A percentile compares a stretch with the other conserved stretches of the same genome.
phyloP scores from a whole-genome alignment of 1,140 invertebrate species.

The Bombus vancouverensis region DNA sequence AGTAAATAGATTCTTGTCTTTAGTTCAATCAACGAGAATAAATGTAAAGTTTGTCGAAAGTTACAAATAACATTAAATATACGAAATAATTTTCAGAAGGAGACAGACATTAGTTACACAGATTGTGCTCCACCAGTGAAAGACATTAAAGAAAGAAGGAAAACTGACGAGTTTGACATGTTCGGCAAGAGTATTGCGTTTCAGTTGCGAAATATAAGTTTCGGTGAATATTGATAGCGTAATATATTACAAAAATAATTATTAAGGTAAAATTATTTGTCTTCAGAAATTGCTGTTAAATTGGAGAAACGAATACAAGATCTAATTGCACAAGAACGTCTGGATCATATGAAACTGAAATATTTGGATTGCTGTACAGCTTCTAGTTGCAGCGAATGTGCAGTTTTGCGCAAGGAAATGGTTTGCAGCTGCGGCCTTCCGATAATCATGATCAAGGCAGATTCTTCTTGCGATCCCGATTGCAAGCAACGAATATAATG shows the following conservation, averaged over 20 bases:
- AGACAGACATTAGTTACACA: not conserved
- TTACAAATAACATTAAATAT: not conserved
- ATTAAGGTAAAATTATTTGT: not conserved
- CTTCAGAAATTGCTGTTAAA: slow-evolving; percentile 50
- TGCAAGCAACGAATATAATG: slow-evolving; percentile 11
- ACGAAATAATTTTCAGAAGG: slow-evolving; percentile 47
- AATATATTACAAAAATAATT: not conserved
- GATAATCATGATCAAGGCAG: slow-evolving; percentile 38
- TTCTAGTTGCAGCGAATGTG: slow-evolving; percentile 49
- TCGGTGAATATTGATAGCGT: slow-evolving; percentile 39
- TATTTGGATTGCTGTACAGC: slow-evolving; percentile 19
- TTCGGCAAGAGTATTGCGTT: slow-evolving; percentile 58
- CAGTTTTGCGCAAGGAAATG: slow-evolving; percentile 31
- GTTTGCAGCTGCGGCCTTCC: slow-evolving; percentile 51
- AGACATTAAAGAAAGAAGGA: slow-evolving; percentile 6
- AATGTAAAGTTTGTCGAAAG: not conserved
- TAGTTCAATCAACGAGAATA: not conserved
- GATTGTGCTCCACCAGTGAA: not conserved
- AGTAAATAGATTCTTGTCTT: slow-evolving; percentile 5
- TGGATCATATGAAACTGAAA: slow-evolving; percentile 41
- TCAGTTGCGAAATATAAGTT: slow-evolving; percentile 51
- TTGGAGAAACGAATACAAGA: slow-evolving; percentile 57
- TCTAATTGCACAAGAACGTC: slow-evolving; percentile 42
- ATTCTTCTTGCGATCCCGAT: not conserved
- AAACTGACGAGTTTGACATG: slow-evolving; percentile 54